These are phyloP conservation scores for Micromesistius poutassou DNA, from an alignment of 2,797 vertebrate genomes.

Conservation along the genomic window DNA sequence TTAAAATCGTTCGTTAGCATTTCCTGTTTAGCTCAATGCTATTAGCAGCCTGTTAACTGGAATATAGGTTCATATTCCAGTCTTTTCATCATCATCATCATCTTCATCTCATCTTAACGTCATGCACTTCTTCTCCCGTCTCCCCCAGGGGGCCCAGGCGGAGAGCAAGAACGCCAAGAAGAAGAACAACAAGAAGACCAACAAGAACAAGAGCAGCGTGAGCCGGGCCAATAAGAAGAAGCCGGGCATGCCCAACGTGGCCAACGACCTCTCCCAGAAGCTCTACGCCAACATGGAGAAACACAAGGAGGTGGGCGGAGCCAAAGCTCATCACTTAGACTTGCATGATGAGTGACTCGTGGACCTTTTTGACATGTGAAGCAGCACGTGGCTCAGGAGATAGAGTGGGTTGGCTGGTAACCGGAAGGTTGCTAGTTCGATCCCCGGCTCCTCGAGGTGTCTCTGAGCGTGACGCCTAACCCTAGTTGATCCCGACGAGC, in stretches of 20 bases:
- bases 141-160: slow-evolving; percentile 79
- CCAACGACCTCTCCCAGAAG: slow-evolving; percentile 97
- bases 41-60: slow-evolving; percentile 28
- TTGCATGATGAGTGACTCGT: neutral
- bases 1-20: slow-evolving; percentile 27
- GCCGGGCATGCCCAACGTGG: slow-evolving; percentile 95
- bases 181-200: slow-evolving; percentile 97
- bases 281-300: slow-evolving; percentile 98
- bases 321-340: neutral
- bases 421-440: too few species aligned
- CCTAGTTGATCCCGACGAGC: too few species aligned
- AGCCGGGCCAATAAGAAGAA: slow-evolving; percentile 98
- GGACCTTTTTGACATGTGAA: neutral
- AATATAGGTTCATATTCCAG: slow-evolving; percentile 37
- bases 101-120: too few species aligned
- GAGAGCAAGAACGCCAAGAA: slow-evolving; percentile 85
- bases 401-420: too few species aligned
- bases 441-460: too few species aligned
- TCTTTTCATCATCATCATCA: too few species aligned
- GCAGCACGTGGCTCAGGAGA: too few species aligned
- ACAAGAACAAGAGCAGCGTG: slow-evolving; percentile 95
- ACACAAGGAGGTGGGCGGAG: slow-evolving; percentile 89
- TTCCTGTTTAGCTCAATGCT: slow-evolving; percentile 22
- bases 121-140: slow-evolving; percentile 15
- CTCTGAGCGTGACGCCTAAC: too few species aligned